These are phyloP conservation scores for Scopus umbretta DNA, from an alignment of 2,113 vertebrate species.

Conservation along the genomic window DNA sequence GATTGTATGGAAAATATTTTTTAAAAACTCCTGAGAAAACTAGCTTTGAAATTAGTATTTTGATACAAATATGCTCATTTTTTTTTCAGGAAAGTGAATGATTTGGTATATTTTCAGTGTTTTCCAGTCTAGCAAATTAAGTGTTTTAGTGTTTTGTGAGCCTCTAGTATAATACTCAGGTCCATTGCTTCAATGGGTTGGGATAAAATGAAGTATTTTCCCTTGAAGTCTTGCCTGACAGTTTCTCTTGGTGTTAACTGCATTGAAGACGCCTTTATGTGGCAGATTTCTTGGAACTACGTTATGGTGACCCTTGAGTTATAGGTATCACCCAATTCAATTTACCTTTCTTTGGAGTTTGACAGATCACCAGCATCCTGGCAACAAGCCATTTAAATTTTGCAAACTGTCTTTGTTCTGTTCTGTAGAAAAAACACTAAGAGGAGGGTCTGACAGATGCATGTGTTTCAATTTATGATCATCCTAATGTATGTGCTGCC, in stretches of 20 bases:
- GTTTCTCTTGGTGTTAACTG: not conserved
- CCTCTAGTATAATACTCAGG: not conserved
- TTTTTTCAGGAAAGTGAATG: not conserved
- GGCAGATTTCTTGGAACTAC: not conserved
- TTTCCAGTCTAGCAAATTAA: not conserved
- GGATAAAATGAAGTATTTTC: not conserved
- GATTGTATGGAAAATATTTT: not conserved
- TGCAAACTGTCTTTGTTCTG: not conserved
- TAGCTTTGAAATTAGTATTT: not conserved
- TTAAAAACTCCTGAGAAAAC: not conserved
- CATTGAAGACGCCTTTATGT: not conserved
- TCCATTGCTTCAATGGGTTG: not conserved
- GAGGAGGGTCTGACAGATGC: not conserved
- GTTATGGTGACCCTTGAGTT: not conserved
- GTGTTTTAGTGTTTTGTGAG: not conserved
- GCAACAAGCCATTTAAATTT: not conserved
- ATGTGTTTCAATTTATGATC: not conserved
- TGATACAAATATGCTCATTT: not conserved
- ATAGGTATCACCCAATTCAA: not conserved
- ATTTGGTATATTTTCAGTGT: not conserved
- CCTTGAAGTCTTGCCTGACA: not conserved
- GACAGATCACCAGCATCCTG: not conserved
- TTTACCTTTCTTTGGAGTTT: not conserved
- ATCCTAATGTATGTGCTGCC: not conserved
- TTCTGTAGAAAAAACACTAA: not conserved